Evolutionary conservation across 2,797 vertebrate species (phyloP).

Genomic region (Catharus ustulatus): DNA sequence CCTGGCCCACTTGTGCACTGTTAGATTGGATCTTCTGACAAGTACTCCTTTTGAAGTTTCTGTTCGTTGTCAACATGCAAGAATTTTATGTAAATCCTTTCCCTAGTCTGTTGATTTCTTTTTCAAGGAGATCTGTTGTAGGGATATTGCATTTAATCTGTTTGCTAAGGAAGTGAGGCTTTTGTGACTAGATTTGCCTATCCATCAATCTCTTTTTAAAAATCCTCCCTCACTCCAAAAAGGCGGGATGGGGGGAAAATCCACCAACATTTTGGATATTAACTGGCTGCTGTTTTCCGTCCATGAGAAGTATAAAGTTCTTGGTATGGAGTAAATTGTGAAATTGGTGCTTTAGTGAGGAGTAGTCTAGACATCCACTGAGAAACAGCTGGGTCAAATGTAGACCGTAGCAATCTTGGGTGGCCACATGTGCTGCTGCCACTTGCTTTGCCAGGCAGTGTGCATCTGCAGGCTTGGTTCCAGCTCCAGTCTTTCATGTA

Average conservation of each 20-base stretch:
- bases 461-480: background rate
- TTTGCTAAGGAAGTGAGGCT: background rate
- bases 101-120: background rate
- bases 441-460: background rate
- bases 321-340: background rate
- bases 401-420: accelerated
- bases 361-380: background rate
- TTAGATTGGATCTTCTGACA: background rate
- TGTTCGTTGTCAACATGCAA: background rate
- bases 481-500: background rate
- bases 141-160: background rate
- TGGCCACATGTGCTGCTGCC: background rate
- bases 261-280: background rate
- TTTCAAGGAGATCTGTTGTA: background rate
- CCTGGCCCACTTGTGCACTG: background rate
- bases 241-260: too few species aligned
- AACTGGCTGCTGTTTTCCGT: background rate
- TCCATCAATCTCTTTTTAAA: background rate
- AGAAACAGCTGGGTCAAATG: background rate
- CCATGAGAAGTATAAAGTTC: accelerated
- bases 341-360: background rate
- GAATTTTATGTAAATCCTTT: background rate
- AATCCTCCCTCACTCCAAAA: background rate
- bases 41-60: background rate
- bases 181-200: background rate